Conservation (phyloP, 1,140 invertebrate species). For the Panagrolaimus sp. region DNA sequence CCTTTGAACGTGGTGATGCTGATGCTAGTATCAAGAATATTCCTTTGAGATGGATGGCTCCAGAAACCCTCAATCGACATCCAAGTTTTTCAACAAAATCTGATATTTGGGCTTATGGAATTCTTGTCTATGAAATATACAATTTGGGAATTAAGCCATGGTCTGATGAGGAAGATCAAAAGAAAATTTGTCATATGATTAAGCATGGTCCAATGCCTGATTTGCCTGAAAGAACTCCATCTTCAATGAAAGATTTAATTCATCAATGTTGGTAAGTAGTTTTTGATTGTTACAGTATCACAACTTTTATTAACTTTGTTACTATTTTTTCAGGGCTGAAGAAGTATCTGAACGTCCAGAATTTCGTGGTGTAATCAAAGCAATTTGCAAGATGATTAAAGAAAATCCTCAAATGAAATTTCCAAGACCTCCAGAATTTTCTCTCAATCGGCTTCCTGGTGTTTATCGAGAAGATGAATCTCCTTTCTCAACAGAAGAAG, state of each 20-base stretch:
- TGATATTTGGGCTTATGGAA: conserved; percentile 67
- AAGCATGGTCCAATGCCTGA: conserved; percentile 7
- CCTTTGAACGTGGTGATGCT: conserved; percentile 71
- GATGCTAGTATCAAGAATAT: background rate
- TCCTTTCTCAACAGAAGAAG: background rate
- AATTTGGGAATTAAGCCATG: conserved; percentile 36
- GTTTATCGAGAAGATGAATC: background rate
- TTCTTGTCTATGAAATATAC: conserved; percentile 59
- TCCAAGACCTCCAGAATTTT: background rate
- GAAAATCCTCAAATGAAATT: background rate
- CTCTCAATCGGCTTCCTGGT: background rate
- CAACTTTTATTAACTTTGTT: background rate
- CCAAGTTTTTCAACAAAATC: conserved; percentile 87
- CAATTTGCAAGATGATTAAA: background rate
- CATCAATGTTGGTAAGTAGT: conserved; percentile 7
- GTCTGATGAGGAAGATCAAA: conserved; percentile 30
- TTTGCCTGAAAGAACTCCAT: conserved; percentile 6
- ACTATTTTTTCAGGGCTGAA: background rate
- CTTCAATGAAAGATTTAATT: background rate
- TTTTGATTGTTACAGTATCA: background rate
- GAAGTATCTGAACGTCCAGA: background rate
- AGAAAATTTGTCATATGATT: conserved; percentile 14
- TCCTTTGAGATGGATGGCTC: conserved; percentile 79
- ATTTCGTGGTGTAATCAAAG: conserved; percentile 1
- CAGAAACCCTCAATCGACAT: conserved; percentile 80